Evolutionary conservation across 64 coral and sea anemone genomes (phyloP).

Genomic region (Montipora cactus): DNA sequence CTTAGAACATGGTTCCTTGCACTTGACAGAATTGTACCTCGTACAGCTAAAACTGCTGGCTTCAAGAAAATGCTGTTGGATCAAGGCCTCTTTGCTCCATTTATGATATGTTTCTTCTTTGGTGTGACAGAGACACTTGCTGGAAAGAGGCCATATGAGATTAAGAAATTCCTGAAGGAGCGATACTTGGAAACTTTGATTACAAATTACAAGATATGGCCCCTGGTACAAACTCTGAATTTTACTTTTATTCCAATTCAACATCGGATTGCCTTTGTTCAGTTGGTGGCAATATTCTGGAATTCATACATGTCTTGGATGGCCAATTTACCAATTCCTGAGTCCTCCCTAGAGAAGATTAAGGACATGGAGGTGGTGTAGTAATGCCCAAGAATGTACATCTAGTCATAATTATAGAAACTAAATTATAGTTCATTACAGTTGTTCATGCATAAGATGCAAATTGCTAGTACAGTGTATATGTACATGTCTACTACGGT

Average conservation of each 20-base stretch:
- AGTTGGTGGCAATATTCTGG: conserved; percentile 93
- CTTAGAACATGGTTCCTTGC: conserved; percentile 87
- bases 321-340: conserved; percentile 60
- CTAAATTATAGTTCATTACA: too few species aligned
- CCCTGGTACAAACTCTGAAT: conserved; percentile 79
- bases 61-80: conserved; percentile 93
- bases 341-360: neutral
- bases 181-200: conserved; percentile 74
- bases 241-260: conserved; percentile 85
- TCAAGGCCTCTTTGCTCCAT: conserved; percentile 78
- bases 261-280: conserved; percentile 80
- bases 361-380: neutral
- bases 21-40: conserved; percentile 74
- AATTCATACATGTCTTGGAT: conserved; percentile 94
- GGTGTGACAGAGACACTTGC: conserved; percentile 60
- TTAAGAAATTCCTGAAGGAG: conserved; percentile 74
- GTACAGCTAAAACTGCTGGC: conserved; percentile 65
- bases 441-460: too few species aligned
- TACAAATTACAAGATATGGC: conserved; percentile 93
- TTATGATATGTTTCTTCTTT: conserved; percentile 74
- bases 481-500: too few species aligned
- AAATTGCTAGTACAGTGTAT: too few species aligned
- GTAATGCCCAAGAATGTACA: neutral
- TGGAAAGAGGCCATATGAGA: conserved; percentile 74
- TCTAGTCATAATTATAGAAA: too few species aligned